Conservation (phyloP, 2,888 invertebrate species). For the Yponomeuta evonymella region DNA sequence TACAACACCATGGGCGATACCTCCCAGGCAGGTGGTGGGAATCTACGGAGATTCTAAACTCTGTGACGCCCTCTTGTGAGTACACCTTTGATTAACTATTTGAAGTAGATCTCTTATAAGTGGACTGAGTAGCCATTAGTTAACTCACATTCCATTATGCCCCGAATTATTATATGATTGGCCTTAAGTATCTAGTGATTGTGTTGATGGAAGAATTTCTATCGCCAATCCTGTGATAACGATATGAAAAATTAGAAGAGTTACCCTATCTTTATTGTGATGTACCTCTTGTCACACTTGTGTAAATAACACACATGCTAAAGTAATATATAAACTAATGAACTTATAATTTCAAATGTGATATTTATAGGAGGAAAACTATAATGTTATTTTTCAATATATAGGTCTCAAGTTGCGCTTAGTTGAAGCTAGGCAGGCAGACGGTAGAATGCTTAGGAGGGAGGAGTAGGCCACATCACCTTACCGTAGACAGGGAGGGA, state of each 20-base stretch:
- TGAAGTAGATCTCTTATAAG: neutral
- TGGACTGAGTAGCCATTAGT: neutral
- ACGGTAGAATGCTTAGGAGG: conserved; percentile 49
- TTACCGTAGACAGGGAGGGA: conserved; percentile 55
- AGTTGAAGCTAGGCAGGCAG: conserved; percentile 73
- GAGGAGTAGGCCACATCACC: conserved; percentile 58
- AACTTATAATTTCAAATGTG: neutral
- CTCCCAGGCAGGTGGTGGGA: conserved; percentile 28
- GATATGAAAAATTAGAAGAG: no score
- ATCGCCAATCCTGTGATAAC: no score
- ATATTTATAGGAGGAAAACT: neutral
- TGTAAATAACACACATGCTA: neutral
- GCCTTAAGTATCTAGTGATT: no score
- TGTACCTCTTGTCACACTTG: neutral
- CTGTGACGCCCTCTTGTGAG: conserved; percentile 46
- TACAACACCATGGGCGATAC: conserved; percentile 33
- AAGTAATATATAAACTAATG: neutral
- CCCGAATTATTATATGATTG: neutral
- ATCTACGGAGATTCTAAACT: conserved; percentile 51
- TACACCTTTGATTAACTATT: neutral
- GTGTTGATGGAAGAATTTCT: no score
- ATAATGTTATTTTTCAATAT: conserved; percentile 55
- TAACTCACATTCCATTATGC: neutral
- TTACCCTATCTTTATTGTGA: no score
- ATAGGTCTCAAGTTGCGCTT: conserved; percentile 71